Conservation (phyloP, 2,797 vertebrate genomes). For the Malurus leucopterus region DNA sequence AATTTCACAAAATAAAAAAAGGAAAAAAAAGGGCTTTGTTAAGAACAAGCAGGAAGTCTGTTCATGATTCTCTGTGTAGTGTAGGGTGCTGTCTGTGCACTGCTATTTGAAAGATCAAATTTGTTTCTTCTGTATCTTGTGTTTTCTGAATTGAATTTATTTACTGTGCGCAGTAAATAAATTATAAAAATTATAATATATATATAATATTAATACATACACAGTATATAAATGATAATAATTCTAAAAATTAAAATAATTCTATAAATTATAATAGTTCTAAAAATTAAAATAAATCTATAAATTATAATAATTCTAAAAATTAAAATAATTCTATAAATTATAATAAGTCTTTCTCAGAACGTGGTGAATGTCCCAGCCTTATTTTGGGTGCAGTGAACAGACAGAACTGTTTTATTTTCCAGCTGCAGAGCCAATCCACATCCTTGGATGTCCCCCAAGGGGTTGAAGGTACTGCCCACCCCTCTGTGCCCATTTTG, state of each 20-base stretch:
- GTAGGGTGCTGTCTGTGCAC: background rate
- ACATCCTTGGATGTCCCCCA: accelerated
- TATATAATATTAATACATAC: no score
- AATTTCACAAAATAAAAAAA: background rate
- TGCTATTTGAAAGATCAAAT: background rate
- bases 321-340: no score
- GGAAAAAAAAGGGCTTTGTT: background rate
- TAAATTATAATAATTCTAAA: no score
- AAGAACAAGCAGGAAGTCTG: background rate
- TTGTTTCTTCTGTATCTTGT: background rate
- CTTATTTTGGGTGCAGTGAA: background rate
- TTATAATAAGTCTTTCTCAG: background rate
- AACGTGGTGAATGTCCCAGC: accelerated
- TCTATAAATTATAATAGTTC: no score
- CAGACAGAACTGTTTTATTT: accelerated
- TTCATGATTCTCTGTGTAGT: background rate
- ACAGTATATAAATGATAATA: no score
- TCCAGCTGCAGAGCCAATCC: background rate
- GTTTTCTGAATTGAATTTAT: background rate
- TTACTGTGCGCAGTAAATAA: background rate
- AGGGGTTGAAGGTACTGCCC: background rate
- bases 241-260: no score
- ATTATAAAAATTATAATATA: no score
- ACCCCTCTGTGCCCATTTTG: accelerated
- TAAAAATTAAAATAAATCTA: no score